These are phyloP conservation scores for Stenotaenia linearis DNA, from an alignment of 2,888 invertebrate genomes.

Conservation along the genomic window DNA sequence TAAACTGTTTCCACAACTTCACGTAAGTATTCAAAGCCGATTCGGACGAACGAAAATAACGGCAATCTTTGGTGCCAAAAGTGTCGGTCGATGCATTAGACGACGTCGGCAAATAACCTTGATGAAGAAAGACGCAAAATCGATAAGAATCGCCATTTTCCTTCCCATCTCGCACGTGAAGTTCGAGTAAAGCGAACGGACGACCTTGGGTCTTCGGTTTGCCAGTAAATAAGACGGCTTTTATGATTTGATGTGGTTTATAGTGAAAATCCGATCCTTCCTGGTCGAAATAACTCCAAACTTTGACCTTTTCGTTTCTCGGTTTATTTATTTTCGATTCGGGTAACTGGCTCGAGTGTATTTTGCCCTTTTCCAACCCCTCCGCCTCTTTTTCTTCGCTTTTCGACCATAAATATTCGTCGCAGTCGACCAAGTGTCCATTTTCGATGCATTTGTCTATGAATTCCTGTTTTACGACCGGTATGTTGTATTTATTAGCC, in stretches of 20 bases:
- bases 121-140: conserved; percentile 12
- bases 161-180: background rate
- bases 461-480: background rate
- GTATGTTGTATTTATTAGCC: conserved; percentile 4
- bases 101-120: background rate
- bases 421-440: background rate
- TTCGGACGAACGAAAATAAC: background rate
- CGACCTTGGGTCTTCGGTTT: background rate
- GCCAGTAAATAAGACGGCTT: background rate
- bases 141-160: background rate
- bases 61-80: background rate
- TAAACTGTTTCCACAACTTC: background rate
- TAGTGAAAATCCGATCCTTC: conserved; percentile 3
- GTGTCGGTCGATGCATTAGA: too few species aligned
- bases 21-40: background rate
- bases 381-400: background rate
- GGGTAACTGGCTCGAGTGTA: background rate
- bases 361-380: background rate
- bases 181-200: background rate
- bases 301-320: background rate
- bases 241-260: background rate
- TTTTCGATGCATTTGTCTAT: background rate
- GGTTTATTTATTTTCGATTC: background rate
- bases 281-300: background rate
- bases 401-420: background rate